Evolutionary conservation across 2,888 invertebrate genomes (phyloP).

Genomic region (Theretra japonica): DNA sequence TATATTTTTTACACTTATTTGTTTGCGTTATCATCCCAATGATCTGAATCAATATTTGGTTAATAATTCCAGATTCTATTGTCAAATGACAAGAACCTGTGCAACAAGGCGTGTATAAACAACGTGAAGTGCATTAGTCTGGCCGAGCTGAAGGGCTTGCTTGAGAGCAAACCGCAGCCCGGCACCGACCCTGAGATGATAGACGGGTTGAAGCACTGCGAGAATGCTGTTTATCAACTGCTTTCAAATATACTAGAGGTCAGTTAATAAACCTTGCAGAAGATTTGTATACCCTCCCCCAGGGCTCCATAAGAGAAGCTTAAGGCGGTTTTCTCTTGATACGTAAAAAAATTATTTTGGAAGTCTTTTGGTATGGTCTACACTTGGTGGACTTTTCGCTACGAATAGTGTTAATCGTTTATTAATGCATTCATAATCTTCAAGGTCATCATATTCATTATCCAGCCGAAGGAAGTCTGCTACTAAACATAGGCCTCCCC

Average conservation of each 20-base stretch:
- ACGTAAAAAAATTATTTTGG: not conserved
- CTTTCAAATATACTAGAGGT: conserved; percentile 58
- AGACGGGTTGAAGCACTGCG: conserved; percentile 51
- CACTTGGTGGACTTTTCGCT: no score
- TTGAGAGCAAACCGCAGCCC: conserved; percentile 51
- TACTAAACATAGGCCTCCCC: not conserved
- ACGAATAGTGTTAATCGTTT: no score
- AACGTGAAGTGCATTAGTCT: conserved; percentile 65
- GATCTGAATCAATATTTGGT: no score
- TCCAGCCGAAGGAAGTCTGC: not conserved
- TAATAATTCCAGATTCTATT: conserved; percentile 77
- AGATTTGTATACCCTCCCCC: no score
- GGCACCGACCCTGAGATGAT: conserved; percentile 51
- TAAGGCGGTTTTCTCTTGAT: no score
- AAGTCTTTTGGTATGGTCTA: no score
- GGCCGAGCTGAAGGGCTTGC: conserved; percentile 48
- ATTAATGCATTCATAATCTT: not conserved
- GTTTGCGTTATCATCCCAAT: no score
- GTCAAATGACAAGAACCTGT: conserved; percentile 85
- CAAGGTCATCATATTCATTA: not conserved
- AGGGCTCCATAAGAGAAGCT: no score
- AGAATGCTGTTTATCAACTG: conserved; percentile 57
- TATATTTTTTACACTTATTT: no score
- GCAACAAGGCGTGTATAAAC: conserved; percentile 83
- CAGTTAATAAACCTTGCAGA: not conserved